Percentiles rank a stretch among this genome's conserved stretches.
phyloP scores from a whole-genome alignment of 2,888 invertebrate species.

The Nemurella pictetii region DNA sequence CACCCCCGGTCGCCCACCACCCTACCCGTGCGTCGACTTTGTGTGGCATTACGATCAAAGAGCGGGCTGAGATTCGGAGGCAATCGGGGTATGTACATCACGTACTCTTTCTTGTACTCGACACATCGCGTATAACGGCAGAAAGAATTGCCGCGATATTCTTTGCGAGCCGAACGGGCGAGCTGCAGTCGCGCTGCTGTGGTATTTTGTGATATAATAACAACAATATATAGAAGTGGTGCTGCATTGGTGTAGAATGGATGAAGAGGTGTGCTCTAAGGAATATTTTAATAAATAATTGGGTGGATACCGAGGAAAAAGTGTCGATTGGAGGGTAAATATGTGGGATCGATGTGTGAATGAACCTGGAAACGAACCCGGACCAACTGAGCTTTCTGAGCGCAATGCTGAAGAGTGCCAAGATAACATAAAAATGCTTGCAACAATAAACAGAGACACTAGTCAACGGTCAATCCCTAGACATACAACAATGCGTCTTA shows the following conservation, averaged over 20 bases:
- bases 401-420: no score
- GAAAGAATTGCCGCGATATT: not conserved
- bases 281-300: no score
- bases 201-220: not conserved
- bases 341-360: no score
- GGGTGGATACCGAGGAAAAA: no score
- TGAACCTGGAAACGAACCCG: no score
- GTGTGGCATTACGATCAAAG: constrained; percentile 6
- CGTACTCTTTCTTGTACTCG: not conserved
- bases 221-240: not conserved
- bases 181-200: not conserved
- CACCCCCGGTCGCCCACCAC: not conserved
- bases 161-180: not conserved
- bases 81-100: constrained; percentile 1
- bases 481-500: not conserved
- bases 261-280: no score
- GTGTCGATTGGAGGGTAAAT: no score
- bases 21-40: not conserved
- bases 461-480: no score
- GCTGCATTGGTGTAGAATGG: not conserved
- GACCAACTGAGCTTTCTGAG: no score
- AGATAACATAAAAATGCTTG: not conserved
- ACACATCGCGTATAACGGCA: not conserved
- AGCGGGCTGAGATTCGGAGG: not conserved
- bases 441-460: no score